A percentile compares a stretch with the other conserved stretches of the same genome.
Conservation (phyloP, 1,140 invertebrate genomes). For the Lithobius niger region DNA sequence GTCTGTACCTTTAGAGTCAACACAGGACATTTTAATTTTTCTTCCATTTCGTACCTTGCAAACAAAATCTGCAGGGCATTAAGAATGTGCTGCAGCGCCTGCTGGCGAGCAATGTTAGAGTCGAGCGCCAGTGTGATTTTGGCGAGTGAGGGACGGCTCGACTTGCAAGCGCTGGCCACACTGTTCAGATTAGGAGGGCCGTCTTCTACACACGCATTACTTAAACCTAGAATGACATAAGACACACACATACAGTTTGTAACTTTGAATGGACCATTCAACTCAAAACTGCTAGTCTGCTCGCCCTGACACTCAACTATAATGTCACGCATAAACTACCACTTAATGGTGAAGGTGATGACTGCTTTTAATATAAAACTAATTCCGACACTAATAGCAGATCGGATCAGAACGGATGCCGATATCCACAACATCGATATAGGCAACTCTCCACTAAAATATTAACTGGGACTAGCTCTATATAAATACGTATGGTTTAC, state of each 20-base stretch:
- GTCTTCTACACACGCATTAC: constrained; percentile 9
- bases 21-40: background rate
- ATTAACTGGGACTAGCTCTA: no score
- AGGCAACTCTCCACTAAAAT: no score
- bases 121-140: constrained; percentile 72
- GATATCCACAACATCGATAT: no score
- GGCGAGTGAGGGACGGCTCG: constrained; percentile 48
- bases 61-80: constrained; percentile 70
- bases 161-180: constrained; percentile 13
- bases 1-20: background rate
- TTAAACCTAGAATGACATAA: constrained; percentile 12
- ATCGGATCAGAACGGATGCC: no score
- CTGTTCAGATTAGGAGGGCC: background rate
- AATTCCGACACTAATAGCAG: no score
- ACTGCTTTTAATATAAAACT: no score
- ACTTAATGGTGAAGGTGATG: no score
- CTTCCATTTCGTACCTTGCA: constrained; percentile 27
- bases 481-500: no score
- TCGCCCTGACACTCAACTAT: no score
- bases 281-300: no score
- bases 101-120: constrained; percentile 69
- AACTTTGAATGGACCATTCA: background rate
- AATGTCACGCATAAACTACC: no score
- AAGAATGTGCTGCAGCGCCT: constrained; percentile 74
- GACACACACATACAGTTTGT: background rate